phyloP scores from a whole-genome alignment of 2,888 invertebrate species.

The Hanleya hanleyi region DNA sequence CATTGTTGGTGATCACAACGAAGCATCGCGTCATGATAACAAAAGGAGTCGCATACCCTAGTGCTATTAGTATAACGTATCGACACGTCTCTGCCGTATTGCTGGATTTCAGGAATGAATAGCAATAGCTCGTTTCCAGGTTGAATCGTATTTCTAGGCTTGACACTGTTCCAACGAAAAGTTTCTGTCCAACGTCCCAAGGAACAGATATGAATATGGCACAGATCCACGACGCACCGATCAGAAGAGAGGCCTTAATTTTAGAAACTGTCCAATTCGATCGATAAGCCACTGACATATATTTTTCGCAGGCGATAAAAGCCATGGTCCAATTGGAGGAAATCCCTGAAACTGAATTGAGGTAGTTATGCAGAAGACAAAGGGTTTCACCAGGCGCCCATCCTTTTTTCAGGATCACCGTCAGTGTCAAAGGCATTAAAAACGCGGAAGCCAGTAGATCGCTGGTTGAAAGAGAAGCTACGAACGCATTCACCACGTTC shows the following conservation, averaged over 20 bases:
- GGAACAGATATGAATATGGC: neutral
- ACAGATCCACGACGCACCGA: neutral
- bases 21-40: neutral
- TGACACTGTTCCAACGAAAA: neutral
- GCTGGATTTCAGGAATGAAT: no score
- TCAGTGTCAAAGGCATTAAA: conserved; percentile 11
- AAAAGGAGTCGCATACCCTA: neutral
- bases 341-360: neutral
- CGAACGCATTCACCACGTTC: conserved; percentile 9
- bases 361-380: neutral
- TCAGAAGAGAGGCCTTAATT: neutral
- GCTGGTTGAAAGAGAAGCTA: conserved; percentile 10
- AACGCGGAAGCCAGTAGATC: conserved; percentile 3
- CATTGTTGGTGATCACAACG: neutral
- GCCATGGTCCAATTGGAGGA: neutral
- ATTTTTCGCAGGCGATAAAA: neutral
- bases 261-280: neutral
- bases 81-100: neutral
- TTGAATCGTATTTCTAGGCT: neutral
- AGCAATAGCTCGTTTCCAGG: no score
- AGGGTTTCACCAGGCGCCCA: neutral
- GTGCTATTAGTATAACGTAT: neutral
- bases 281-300: neutral
- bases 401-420: neutral
- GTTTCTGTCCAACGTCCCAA: neutral